Evolutionary conservation across 2,113 vertebrate genomes (phyloP).

Genomic region (Laticauda colubrina): DNA sequence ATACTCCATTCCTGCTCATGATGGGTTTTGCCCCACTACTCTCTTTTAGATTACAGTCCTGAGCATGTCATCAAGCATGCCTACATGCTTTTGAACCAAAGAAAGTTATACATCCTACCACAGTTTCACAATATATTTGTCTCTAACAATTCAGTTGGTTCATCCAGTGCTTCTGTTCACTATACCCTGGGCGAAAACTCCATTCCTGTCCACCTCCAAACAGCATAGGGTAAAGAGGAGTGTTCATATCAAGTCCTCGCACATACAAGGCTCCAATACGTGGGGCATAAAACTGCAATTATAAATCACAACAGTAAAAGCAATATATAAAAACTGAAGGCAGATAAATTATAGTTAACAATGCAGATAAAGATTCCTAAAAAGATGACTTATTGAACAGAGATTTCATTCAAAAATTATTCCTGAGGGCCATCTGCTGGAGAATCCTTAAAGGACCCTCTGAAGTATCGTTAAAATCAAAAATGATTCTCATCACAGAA

Average conservation of each 20-base stretch:
- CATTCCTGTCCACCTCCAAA: conserved; percentile 93
- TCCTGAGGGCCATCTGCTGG: conserved; percentile 13
- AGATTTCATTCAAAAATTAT: background rate
- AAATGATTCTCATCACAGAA: background rate
- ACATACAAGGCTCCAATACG: conserved; percentile 85
- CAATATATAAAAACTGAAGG: background rate
- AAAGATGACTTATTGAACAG: background rate
- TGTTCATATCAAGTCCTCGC: conserved; percentile 68
- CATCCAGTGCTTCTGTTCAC: background rate
- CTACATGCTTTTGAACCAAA: background rate
- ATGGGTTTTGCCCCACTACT: background rate
- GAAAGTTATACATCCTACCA: background rate
- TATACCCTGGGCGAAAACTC: conserved; percentile 91
- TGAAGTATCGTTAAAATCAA: background rate
- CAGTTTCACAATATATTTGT: background rate
- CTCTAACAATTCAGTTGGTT: background rate
- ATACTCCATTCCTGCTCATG: background rate
- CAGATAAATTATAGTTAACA: background rate
- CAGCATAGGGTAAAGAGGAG: conserved; percentile 84
- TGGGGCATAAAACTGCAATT: conserved; percentile 85
- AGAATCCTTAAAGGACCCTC: background rate
- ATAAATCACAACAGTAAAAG: background rate
- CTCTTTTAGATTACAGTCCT: background rate
- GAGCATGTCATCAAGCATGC: background rate
- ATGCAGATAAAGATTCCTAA: background rate